Percentiles rank a stretch among this genome's conserved stretches.
Conservation (phyloP, 2,797 vertebrate genomes). For the Pipistrellus kuhlii region DNA sequence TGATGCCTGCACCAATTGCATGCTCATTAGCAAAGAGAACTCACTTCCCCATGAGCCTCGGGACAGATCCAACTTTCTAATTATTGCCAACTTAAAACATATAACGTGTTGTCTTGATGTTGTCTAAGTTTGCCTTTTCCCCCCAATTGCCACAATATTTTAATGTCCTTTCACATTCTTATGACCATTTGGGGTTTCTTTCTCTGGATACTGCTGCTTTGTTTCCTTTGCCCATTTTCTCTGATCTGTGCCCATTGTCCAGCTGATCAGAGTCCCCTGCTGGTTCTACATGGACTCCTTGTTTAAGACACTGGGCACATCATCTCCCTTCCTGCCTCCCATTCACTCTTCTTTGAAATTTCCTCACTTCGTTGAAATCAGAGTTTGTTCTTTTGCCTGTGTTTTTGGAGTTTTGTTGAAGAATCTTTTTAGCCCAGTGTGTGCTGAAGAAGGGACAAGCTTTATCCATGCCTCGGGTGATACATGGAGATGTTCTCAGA, state of each 20-base stretch:
- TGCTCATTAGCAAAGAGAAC: background rate
- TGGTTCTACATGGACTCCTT: background rate
- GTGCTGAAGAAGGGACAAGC: background rate
- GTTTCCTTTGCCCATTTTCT: background rate
- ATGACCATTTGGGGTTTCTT: background rate
- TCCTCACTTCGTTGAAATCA: background rate
- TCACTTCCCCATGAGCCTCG: background rate
- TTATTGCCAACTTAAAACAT: background rate
- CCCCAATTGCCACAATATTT: background rate
- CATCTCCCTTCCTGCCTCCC: background rate
- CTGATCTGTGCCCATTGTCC: background rate
- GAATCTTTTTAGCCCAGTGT: background rate
- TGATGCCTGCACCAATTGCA: background rate
- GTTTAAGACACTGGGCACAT: background rate
- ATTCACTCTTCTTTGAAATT: background rate
- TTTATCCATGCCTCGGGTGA: background rate
- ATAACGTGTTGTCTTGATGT: background rate
- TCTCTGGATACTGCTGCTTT: background rate
- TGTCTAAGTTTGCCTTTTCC: background rate
- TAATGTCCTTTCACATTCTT: background rate
- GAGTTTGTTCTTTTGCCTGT: background rate
- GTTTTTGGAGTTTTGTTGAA: background rate
- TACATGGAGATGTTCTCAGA: background rate
- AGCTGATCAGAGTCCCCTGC: background rate
- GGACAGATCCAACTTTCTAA: background rate